These are phyloP conservation scores for Brachyalestes nurse DNA, from an alignment of 2,797 vertebrate species.

Conservation along the genomic window DNA sequence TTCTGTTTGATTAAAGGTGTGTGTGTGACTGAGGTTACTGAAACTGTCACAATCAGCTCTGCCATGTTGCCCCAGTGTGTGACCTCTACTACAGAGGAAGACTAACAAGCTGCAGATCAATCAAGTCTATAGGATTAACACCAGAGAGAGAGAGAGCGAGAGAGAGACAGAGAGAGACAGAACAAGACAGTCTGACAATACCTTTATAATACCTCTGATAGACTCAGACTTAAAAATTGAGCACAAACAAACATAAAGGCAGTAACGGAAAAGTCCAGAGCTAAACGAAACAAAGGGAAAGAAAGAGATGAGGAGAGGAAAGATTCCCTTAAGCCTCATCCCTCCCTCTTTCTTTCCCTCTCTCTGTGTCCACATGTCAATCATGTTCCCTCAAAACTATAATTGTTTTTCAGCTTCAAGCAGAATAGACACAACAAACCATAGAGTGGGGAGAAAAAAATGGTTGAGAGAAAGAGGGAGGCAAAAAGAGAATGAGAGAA, in stretches of 20 bases:
- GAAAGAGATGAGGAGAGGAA: conserved; percentile 44
- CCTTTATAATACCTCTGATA: conserved; percentile 48
- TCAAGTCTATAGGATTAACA: conserved; percentile 46
- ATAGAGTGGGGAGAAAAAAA: conserved; percentile 14
- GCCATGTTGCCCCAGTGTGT: conserved; percentile 19
- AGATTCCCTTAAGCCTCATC: conserved; percentile 55
- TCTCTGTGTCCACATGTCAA: conserved; percentile 45
- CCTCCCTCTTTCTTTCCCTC: conserved; percentile 24
- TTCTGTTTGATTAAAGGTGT: conserved; percentile 47
- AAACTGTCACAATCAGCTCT: not conserved
- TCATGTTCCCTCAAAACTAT: conserved; percentile 47
- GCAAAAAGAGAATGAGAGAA: conserved; percentile 39
- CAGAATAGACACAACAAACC: conserved; percentile 48
- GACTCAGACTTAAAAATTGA: conserved; percentile 45
- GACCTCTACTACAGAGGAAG: conserved; percentile 45
- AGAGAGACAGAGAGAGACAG: conserved; percentile 22
- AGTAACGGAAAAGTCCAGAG: conserved; percentile 38
- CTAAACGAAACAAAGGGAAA: conserved; percentile 49
- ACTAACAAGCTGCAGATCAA: conserved; percentile 47
- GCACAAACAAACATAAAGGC: conserved; percentile 40
- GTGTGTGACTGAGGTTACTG: conserved; percentile 6
- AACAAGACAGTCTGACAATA: conserved; percentile 47
- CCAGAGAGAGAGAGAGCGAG: not conserved
- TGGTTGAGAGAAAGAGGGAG: not conserved
- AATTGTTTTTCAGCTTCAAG: conserved; percentile 50